Percentiles rank a stretch among this genome's conserved stretches.
These are phyloP conservation scores for Platyscapa corneri DNA, from an alignment of 1,140 invertebrate genomes.

Conservation along the genomic window DNA sequence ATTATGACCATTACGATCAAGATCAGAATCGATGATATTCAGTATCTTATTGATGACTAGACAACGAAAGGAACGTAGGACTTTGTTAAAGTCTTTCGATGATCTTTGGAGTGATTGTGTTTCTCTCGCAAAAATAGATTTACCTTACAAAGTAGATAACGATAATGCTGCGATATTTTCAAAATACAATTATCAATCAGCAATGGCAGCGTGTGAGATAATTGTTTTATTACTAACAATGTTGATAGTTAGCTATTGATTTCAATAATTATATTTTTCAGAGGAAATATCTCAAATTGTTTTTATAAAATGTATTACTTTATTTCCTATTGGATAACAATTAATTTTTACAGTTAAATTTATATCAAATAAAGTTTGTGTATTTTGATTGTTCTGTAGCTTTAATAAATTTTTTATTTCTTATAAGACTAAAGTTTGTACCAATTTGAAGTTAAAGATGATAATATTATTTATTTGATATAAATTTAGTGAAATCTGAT, in stretches of 20 bases:
- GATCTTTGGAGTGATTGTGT: conserved; percentile 51
- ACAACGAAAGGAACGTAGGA: conserved; percentile 66
- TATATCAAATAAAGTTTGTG: conserved; percentile 8
- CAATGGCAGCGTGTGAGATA: background rate
- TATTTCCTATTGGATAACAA: conserved; percentile 16
- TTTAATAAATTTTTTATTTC: background rate
- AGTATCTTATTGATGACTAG: conserved; percentile 66
- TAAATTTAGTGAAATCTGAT: background rate
- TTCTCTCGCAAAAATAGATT: conserved; percentile 48
- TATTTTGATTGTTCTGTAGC: too few species aligned
- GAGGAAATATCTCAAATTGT: conserved; percentile 11
- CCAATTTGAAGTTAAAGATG: too few species aligned
- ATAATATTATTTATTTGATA: conserved; percentile 2
- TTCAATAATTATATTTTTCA: background rate
- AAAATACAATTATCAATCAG: conserved; percentile 29
- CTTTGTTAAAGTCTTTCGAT: conserved; percentile 34
- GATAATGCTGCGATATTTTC: conserved; percentile 55
- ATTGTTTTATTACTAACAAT: conserved; percentile 4
- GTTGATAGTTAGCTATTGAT: background rate
- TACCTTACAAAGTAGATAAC: conserved; percentile 72
- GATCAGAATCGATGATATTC: conserved; percentile 55
- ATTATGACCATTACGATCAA: conserved; percentile 51
- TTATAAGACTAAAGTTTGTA: background rate
- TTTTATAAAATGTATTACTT: background rate
- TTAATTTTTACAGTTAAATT: background rate